These are phyloP conservation scores for Neosilurus mollespiculum DNA, from an alignment of 2,797 vertebrate species.

Conservation along the genomic window DNA sequence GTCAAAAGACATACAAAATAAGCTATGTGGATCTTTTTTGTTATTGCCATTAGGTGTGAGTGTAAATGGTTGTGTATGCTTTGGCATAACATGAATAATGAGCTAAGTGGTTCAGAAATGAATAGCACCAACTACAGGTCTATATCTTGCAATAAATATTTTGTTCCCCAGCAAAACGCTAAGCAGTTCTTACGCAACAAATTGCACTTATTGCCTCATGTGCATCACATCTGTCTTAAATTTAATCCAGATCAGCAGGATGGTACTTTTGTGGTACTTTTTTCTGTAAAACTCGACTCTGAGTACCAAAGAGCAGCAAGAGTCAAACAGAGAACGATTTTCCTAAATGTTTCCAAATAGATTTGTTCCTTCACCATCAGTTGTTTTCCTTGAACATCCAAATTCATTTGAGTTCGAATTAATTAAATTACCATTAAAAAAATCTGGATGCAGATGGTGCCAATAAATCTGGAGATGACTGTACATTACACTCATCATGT, in stretches of 20 bases:
- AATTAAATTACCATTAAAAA: background rate
- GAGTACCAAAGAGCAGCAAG: background rate
- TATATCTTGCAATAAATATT: constrained; percentile 7
- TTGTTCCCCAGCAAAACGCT: constrained; percentile 16
- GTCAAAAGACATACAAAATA: too few species aligned
- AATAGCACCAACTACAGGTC: too few species aligned
- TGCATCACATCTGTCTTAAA: constrained; percentile 47
- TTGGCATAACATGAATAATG: too few species aligned
- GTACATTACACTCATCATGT: background rate
- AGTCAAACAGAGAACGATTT: background rate
- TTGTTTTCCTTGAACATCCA: background rate
- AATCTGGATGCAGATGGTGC: background rate
- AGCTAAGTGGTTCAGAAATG: too few species aligned
- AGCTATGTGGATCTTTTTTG: too few species aligned
- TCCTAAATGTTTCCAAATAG: background rate
- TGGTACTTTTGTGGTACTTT: constrained; percentile 36
- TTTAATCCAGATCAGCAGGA: constrained; percentile 48
- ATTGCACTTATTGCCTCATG: background rate
- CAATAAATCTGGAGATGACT: too few species aligned
- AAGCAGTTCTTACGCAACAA: constrained; percentile 43
- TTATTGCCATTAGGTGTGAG: too few species aligned
- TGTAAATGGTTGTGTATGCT: too few species aligned
- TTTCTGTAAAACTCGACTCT: background rate
- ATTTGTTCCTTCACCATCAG: background rate
- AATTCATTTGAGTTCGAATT: constrained; percentile 21